phyloP scores from a whole-genome alignment of 2,113 vertebrate genomes.

The Pagrus major region DNA sequence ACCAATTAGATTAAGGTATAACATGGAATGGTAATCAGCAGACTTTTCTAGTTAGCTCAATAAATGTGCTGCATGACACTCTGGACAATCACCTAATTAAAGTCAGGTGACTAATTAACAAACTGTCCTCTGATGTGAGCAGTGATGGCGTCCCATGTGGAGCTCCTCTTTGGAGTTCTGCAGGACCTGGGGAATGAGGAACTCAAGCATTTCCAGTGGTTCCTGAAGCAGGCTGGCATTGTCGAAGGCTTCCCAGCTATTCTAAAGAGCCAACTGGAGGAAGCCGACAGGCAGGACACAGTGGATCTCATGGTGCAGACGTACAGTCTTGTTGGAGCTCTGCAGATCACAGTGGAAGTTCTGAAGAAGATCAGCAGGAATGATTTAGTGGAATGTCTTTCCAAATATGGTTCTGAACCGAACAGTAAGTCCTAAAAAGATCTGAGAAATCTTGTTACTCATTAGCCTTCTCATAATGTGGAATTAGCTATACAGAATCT shows the following conservation, averaged over 20 bases:
- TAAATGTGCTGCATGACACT: neutral
- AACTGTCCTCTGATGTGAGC: neutral
- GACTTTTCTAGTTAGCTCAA: neutral
- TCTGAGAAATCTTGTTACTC: neutral
- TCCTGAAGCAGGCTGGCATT: neutral
- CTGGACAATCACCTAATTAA: neutral
- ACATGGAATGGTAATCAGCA: neutral
- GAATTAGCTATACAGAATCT: neutral
- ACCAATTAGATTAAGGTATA: too few relatives aligned
- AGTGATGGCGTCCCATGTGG: slow-evolving; percentile 19
- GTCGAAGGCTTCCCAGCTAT: slow-evolving; percentile 10
- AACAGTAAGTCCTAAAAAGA: slow-evolving; percentile 3
- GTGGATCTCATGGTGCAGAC: slow-evolving; percentile 22
- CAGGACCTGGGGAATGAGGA: slow-evolving; percentile 12
- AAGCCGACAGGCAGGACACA: neutral
- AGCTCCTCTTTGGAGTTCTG: slow-evolving; percentile 21
- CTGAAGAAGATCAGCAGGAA: slow-evolving; percentile 26
- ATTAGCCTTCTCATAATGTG: neutral
- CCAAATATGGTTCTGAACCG: neutral
- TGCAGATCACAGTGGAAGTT: slow-evolving; percentile 8
- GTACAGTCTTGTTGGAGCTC: slow-evolving; percentile 8
- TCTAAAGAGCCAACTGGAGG: neutral
- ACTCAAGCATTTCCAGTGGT: slow-evolving; percentile 12
- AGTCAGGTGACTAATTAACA: neutral
- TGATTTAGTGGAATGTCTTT: slow-evolving; percentile 13